These are phyloP conservation scores for Drosophila rubida DNA, from an alignment of 2,888 invertebrate genomes.

Conservation along the genomic window DNA sequence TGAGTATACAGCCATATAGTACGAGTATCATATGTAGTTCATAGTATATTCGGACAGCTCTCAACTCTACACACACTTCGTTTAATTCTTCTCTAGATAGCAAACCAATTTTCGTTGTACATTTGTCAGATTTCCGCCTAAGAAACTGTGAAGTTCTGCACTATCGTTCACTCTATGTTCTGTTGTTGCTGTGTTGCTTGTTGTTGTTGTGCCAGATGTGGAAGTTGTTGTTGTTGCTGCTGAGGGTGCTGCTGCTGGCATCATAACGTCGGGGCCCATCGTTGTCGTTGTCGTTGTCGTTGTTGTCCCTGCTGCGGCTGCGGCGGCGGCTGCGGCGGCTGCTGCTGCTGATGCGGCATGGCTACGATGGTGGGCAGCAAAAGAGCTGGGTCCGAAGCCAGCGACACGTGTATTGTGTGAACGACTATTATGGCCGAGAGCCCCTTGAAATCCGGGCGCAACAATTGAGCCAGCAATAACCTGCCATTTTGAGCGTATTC, in stretches of 20 bases:
- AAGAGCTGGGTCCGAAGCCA: conserved; percentile 54
- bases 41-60: conserved; percentile 31
- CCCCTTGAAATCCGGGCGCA: conserved; percentile 83
- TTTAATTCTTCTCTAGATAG: conserved; percentile 59
- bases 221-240: conserved; percentile 49
- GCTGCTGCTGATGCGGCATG: conserved; percentile 48
- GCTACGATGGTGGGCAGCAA: conserved; percentile 60
- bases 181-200: conserved; percentile 52
- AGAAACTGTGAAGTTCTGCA: conserved; percentile 62
- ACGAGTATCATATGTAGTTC: conserved; percentile 23
- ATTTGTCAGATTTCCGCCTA: conserved; percentile 79
- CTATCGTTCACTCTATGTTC: conserved; percentile 62
- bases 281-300: conserved; percentile 47
- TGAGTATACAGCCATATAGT: conserved; percentile 1
- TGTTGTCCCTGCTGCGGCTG: conserved; percentile 42
- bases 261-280: conserved; percentile 19
- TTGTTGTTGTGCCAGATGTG: conserved; percentile 39
- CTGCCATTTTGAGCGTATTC: conserved; percentile 54
- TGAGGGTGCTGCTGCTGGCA: conserved; percentile 39
- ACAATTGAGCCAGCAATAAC: conserved; percentile 84
- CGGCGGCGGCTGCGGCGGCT: conserved; percentile 38
- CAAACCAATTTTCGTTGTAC: conserved; percentile 79
- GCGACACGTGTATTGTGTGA: conserved; percentile 78
- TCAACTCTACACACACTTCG: conserved; percentile 57
- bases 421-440: conserved; percentile 82